These are phyloP conservation scores for Hesperia comma DNA, from an alignment of 2,888 invertebrate species.

Conservation along the genomic window DNA sequence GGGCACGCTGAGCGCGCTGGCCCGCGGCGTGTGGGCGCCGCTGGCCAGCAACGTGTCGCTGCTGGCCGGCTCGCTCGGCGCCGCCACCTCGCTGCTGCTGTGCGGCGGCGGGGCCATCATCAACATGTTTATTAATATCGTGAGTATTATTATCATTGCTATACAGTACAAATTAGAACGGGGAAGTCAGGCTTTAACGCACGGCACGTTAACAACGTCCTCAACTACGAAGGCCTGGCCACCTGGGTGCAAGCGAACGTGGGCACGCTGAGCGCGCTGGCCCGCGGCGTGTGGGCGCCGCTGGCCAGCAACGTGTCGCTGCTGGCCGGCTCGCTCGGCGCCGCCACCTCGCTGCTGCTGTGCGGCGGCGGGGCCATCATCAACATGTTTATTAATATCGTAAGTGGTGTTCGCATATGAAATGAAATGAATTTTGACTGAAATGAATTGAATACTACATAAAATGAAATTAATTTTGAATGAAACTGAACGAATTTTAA, in stretches of 20 bases:
- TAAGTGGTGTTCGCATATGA: no score
- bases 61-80: conserved; percentile 92
- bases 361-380: conserved; percentile 96
- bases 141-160: no score
- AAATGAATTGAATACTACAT: no score
- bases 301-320: conserved; percentile 96
- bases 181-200: no score
- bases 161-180: no score
- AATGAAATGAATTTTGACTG: no score
- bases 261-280: conserved; percentile 93
- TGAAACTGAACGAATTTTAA: no score
- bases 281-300: conserved; percentile 93
- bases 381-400: conserved; percentile 93
- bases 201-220: no score
- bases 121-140: conserved; percentile 93
- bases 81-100: conserved; percentile 93
- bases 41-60: conserved; percentile 96
- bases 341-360: conserved; percentile 93
- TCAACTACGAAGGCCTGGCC: conserved; percentile 89
- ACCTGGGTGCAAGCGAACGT: conserved; percentile 95
- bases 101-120: conserved; percentile 96
- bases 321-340: conserved; percentile 92
- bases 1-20: conserved; percentile 93
- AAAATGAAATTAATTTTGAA: no score
- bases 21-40: conserved; percentile 93